phyloP scores from a whole-genome alignment of 2,113 vertebrate genomes.

The Gavialis gangeticus region DNA sequence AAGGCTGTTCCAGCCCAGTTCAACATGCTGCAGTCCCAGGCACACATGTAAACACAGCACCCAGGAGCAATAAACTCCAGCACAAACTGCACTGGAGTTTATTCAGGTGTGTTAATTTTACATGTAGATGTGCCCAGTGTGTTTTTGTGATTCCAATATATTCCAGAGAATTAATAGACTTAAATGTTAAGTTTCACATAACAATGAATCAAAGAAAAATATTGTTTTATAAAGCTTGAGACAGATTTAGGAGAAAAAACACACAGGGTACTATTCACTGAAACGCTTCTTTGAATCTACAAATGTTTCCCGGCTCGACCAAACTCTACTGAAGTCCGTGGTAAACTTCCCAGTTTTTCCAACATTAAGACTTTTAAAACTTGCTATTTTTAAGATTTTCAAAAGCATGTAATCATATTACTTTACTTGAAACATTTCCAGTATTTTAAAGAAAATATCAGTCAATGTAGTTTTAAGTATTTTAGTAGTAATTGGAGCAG shows the following conservation, averaged over 20 bases:
- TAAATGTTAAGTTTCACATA: too few species aligned
- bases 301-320: background rate
- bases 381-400: background rate
- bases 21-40: too few species aligned
- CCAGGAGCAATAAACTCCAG: background rate
- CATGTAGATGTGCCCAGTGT: too few species aligned
- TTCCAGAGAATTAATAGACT: too few species aligned
- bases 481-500: background rate
- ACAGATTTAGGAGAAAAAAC: background rate
- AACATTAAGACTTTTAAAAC: background rate
- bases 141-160: too few species aligned
- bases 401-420: background rate
- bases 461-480: background rate
- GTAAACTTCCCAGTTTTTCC: background rate
- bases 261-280: background rate
- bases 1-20: too few species aligned
- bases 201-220: background rate
- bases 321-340: background rate
- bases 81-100: background rate
- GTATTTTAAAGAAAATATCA: background rate
- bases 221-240: background rate
- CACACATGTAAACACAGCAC: too few species aligned
- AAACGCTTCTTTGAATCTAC: background rate
- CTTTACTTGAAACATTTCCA: background rate
- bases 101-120: too few species aligned